Base-by-base conservation (phyloP, 2,113 vertebrate species). In the Clarias batrachus region DNA sequence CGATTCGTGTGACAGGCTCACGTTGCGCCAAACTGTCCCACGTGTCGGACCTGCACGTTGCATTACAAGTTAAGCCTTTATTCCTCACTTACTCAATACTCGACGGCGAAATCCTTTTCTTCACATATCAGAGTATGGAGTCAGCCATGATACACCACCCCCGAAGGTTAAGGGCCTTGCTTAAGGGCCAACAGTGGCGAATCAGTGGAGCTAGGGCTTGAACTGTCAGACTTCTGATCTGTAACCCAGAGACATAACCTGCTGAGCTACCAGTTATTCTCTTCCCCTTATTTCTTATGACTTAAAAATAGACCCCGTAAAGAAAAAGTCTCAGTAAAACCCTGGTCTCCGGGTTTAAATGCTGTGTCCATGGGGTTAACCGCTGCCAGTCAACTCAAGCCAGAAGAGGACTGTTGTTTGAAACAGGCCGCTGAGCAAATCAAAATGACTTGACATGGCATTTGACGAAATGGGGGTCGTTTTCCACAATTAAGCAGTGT, bases 401-500 rank as follows among this genome's bases (percentile, higher is more conserved):
- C 14, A 63, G 83, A 41, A 37, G 52, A 88, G 66, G 25, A 9
- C 41, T 48, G 65, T 23, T 48, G 81, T 87, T 59, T 62, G 60
- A 77, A 73, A 59, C 41, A 71, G 54, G 52, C 81, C 33, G 27
- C 25, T 37, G 82, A 79, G 54, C 65, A 79, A 85, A 89, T 88
- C 76, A 73, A 82, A 84, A 76, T 68, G 30, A 83, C 30, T 48
- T 48, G 48, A 48, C 48, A 48, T 48, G 48, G 62, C 80, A 16
- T 87, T 56, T n/a, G 16, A 60, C 59, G 77, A 25, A 78, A 59
- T 4, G 66, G 77, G 62, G 71, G 83, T 88, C 62, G 81, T 88
- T 81, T 54, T 80, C 66, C 66, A 80, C 85, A 82, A 88, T 90
- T 88, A 88, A 27, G 66, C 87, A 84, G 86, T 90, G 88, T 87